Base-by-base conservation (phyloP, 2,888 invertebrate genomes). In the Petrolisthes cinctipes region DNA sequence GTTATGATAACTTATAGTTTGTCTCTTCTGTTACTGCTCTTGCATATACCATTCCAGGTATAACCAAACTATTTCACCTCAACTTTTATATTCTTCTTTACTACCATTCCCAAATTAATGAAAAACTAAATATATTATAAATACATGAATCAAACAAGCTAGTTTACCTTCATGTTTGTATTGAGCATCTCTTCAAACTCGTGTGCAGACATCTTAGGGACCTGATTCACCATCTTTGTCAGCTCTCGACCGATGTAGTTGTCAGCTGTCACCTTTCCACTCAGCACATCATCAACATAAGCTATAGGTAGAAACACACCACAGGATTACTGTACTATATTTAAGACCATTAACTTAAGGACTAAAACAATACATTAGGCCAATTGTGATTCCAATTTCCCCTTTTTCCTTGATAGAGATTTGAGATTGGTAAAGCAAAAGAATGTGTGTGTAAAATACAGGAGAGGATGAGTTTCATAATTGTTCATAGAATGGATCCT, bases 161-260 rank as follows among this genome's bases (percentile, higher is more conserved):
- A 7, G 23, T 23, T 68, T 92, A 95, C 95, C 94, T 99, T 98
- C 93, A 99, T 97, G 92, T 97, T 97, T 91, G 97, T 96, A 92
- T 98, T 98, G 93, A 99, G 96, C 95, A 99, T 97, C 92, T 97
- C 96, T 71, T 97, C 97, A 93, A 99, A 97, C 92, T 97, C 96
- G 92, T 97, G 97, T 85, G 95, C 94, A 53, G 95, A 95, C 95
- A 99, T 97, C 92, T 97, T 96, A 79, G 98, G 98, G 91, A 98
- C 97, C 20, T 97, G 96, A 93, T 97, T 96, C 73, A 98, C 97
- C 93, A 99, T 95, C 93, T 97, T 96, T 92, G 99, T 95, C 90
- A 99, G 94, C 91, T 96, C 95, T 73, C 99, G 95, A 0, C 99
- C 99, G 11, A 98, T 96, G 82, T 96, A 96, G 93, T 97, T 97